Evolutionary conservation across 1,140 invertebrate species (phyloP), one percentile per base, ranked within the genome.

Genomic region (Zaprionus lachaisei): DNA sequence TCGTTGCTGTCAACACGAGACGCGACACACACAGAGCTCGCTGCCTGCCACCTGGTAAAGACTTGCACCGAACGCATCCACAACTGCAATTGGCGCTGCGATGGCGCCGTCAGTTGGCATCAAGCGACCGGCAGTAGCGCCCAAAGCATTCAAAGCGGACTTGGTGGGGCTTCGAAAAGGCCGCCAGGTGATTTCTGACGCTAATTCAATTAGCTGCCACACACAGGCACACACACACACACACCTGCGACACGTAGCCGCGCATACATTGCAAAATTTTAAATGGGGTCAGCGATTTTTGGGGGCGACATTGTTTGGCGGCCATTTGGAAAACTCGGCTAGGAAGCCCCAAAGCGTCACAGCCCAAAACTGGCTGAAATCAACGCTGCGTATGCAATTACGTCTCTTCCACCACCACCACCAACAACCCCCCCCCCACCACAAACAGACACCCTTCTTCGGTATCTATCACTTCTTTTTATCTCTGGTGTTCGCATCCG

Each of bases 21-120:
- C 47, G 61, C 24, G 9, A 51, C 31, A 11, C 24, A 5, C 4
- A 49, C 28, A 49, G 14, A 55, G 15, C 56, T 63, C 15, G 44
- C 31, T 38, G 31, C 20, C 49, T 55, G 62, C 22, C 65, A 61
- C 38, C 24, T 57, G 66, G 4, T 11, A 22, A 24, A 75, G 84
- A 89, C 84, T 81, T 89, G 84, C 84, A 84, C 81, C 84, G 79
- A 89, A 90, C 84, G 84, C 84, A 90, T 77, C 80, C 78, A 77
- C 71, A 89, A 89, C 63, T 84, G 84, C 85, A 89, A 89, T 89
- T 89, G 85, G 49, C 75, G 69, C 24, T 72, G 28, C 49, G 70
- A 78, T n/a, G 55, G 72, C 67, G 47, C 28, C 38, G 47, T 51
- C 54, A 58, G 44, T 58, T 72, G 76, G 49, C 54, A 62, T 64